Percentiles rank a stretch among this genome's conserved stretches.
These are phyloP conservation scores for Megaleporinus macrocephalus DNA, from an alignment of 2,113 vertebrate species.

Conservation along the genomic window DNA sequence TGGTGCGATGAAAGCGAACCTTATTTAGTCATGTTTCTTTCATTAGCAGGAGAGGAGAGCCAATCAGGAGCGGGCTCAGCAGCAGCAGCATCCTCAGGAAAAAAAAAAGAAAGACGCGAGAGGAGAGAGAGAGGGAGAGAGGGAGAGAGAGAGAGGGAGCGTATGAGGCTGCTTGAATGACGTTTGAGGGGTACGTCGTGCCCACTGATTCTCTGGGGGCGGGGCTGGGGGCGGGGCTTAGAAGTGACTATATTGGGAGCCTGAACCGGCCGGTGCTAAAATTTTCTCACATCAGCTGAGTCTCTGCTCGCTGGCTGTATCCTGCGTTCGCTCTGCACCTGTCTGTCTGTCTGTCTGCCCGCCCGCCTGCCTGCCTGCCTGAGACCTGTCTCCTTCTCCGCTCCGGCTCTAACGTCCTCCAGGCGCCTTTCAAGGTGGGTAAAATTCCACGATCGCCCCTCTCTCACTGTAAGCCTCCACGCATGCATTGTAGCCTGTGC, in stretches of 20 bases:
- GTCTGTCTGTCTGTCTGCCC: constrained; percentile 3
- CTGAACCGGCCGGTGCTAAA: constrained; percentile 44
- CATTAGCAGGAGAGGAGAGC: constrained; percentile 1
- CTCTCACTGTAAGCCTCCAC: constrained; percentile 1
- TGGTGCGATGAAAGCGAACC: background rate
- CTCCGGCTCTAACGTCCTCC: constrained; percentile 22
- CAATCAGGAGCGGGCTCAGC: constrained; percentile 12
- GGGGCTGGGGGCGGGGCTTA: constrained; percentile 52
- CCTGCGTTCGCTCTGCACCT: constrained; percentile 51
- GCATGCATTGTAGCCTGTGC: background rate
- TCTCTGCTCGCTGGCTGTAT: background rate
- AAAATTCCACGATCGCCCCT: constrained; percentile 17
- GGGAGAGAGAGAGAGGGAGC: constrained; percentile 29
- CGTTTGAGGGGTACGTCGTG: constrained; percentile 18
- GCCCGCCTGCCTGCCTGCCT: background rate
- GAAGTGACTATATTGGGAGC: constrained; percentile 50
- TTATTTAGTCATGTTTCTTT: constrained; percentile 8
- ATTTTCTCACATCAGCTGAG: constrained; percentile 42
- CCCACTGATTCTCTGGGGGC: constrained; percentile 34
- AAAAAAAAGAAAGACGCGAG: too few species aligned
- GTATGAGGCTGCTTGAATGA: constrained; percentile 6
- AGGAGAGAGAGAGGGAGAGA: background rate
- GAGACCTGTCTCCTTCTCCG: background rate
- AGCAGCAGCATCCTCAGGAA: constrained; percentile 21
- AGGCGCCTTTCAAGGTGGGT: constrained; percentile 37